Conservation (phyloP, 2,113 vertebrate species). For the Apodemus sylvaticus region DNA sequence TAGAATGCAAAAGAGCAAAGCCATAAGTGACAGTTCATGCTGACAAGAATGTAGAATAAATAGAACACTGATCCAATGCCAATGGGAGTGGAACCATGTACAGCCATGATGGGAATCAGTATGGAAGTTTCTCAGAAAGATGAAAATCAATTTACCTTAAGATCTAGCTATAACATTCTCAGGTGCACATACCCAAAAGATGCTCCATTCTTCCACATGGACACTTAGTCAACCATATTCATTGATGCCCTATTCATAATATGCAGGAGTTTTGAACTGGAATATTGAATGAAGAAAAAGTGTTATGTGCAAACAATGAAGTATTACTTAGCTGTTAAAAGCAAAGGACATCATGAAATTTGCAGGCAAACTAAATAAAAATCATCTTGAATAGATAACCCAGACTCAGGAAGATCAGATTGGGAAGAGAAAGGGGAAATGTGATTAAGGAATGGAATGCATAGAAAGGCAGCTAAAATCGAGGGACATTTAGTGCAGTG, state of each 20-base stretch:
- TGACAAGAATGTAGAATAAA: neutral
- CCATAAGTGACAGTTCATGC: neutral
- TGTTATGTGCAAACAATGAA: too few species aligned
- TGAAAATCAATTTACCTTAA: neutral
- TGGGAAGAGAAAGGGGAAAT: neutral
- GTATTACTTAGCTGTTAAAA: neutral
- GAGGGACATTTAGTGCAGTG: neutral
- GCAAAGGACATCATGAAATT: neutral
- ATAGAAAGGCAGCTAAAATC: neutral
- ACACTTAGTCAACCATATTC: neutral
- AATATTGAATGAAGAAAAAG: neutral
- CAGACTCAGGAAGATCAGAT: neutral
- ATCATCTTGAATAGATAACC: neutral
- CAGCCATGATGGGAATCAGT: neutral
- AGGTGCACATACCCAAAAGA: neutral
- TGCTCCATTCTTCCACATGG: neutral
- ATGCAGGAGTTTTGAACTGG: neutral
- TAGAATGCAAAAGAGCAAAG: neutral
- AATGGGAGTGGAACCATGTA: too few species aligned
- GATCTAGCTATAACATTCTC: neutral
- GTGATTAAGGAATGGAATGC: neutral
- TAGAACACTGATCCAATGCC: neutral
- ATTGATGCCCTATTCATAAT: neutral
- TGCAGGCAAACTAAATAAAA: neutral
- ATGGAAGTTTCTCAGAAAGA: neutral